Percentiles rank a stretch among this genome's conserved stretches.
Conservation (phyloP, 2,797 vertebrate genomes). For the Intellagama lesueurii region DNA sequence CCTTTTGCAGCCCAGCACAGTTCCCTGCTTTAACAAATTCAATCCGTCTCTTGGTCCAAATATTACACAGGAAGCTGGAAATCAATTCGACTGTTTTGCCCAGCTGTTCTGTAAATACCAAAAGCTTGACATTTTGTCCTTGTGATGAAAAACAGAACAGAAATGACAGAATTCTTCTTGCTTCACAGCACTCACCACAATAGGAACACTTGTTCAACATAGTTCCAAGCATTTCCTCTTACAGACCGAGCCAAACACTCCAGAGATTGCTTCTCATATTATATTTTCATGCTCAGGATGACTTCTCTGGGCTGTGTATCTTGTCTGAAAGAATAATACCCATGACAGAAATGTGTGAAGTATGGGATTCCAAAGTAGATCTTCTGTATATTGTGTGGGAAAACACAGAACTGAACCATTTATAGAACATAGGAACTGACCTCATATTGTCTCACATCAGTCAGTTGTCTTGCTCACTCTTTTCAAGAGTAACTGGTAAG, state of each 20-base stretch:
- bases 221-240: constrained; percentile 36
- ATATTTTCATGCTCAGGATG: background rate
- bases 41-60: constrained; percentile 47
- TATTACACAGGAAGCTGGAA: constrained; percentile 58
- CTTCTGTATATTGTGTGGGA: background rate
- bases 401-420: background rate
- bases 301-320: background rate
- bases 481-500: background rate
- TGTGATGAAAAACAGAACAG: constrained; percentile 56
- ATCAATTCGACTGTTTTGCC: constrained; percentile 52
- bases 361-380: background rate
- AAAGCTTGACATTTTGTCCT: constrained; percentile 44
- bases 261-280: constrained; percentile 11
- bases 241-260: constrained; percentile 14
- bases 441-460: background rate
- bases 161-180: constrained; percentile 44
- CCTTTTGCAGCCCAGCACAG: constrained; percentile 45
- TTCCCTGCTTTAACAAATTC: constrained; percentile 59
- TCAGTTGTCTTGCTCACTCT: background rate
- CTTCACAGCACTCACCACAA: constrained; percentile 31
- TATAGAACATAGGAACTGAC: background rate
- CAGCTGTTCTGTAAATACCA: constrained; percentile 51
- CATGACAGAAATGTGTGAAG: background rate
- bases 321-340: background rate
- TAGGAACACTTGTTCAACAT: constrained; percentile 43